Percentiles rank a stretch among this genome's conserved stretches.
phyloP scores from a whole-genome alignment of 2,797 vertebrate species.

The Coccyzus lansbergi region DNA sequence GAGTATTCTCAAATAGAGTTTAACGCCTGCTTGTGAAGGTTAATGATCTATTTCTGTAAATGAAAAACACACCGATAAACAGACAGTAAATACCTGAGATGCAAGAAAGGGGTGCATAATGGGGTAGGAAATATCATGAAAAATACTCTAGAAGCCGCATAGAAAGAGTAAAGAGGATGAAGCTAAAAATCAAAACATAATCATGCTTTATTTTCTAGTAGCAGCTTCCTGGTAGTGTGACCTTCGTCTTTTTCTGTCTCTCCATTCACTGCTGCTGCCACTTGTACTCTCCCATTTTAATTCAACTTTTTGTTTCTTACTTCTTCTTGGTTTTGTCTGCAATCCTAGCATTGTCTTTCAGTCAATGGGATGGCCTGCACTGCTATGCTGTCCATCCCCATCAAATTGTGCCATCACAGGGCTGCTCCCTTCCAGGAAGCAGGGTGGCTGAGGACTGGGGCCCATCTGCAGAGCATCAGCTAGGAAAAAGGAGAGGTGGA shows the following conservation, averaged over 20 bases:
- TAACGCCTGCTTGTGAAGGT: not conserved
- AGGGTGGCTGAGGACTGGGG: not conserved
- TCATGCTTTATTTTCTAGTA: not conserved
- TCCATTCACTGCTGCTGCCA: not conserved
- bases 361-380: not conserved
- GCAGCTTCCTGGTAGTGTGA: not conserved
- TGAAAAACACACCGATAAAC: slow-evolving; percentile 18
- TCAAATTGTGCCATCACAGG: not conserved
- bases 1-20: slow-evolving; percentile 1
- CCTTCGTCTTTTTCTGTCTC: not conserved
- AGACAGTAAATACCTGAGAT: not conserved
- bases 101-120: not conserved
- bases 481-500: not conserved
- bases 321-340: not conserved
- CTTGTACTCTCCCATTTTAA: not conserved
- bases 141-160: not conserved
- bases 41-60: not conserved
- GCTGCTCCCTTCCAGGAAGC: not conserved
- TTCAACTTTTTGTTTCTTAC: not conserved
- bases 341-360: not conserved
- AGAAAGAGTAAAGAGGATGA: not conserved
- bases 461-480: not conserved
- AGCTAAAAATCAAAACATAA: not conserved
- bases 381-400: not conserved
- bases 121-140: not conserved